These are phyloP conservation scores for Tetraodon nigroviridis DNA, from an alignment of 2,113 vertebrate species.

Conservation along the genomic window DNA sequence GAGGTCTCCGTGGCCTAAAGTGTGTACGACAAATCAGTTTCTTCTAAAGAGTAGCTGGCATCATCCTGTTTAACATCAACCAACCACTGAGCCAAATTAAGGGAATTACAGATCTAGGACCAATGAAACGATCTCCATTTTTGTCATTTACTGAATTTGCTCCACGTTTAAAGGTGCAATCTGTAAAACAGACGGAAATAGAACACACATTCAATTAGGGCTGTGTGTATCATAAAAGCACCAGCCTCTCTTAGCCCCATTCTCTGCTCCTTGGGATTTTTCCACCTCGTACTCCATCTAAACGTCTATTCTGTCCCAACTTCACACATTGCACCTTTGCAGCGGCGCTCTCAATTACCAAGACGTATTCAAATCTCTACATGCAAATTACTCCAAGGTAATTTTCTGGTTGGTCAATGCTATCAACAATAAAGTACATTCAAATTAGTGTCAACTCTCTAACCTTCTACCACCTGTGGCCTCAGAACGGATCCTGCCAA, in stretches of 20 bases:
- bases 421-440: conserved; percentile 3
- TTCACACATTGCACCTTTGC: conserved; percentile 4
- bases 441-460: conserved; percentile 13
- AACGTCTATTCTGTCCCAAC: neutral
- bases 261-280: too few relatives aligned
- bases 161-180: neutral
- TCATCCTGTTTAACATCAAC: conserved; percentile 10
- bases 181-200: neutral
- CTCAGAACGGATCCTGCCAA: conserved; percentile 56
- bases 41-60: neutral
- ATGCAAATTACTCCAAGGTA: neutral
- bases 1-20: conserved; percentile 77
- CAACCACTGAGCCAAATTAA: neutral
- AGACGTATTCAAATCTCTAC: neutral
- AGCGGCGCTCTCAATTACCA: neutral
- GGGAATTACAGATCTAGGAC: neutral
- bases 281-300: too few relatives aligned
- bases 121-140: neutral
- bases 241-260: too few relatives aligned
- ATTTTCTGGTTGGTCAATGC: conserved; percentile 7
- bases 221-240: too few relatives aligned
- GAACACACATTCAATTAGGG: neutral
- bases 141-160: too few relatives aligned
- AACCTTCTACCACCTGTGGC: conserved; percentile 55
- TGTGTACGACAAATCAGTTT: neutral